These are phyloP conservation scores for Trogon melanurus DNA, from an alignment of 2,113 vertebrate species.

Conservation along the genomic window DNA sequence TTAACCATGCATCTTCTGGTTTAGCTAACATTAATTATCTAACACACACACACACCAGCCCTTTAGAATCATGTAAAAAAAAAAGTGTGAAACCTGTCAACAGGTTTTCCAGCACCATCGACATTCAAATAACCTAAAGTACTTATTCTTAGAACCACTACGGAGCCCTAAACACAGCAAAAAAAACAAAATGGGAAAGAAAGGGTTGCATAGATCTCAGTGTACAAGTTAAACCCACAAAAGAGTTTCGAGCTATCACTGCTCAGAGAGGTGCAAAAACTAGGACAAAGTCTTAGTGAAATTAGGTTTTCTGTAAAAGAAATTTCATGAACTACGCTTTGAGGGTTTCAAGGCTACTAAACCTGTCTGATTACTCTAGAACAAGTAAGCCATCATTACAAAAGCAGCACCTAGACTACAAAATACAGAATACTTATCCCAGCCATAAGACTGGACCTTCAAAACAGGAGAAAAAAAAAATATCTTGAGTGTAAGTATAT, in stretches of 20 bases:
- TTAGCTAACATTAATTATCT: not conserved
- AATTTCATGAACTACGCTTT: not conserved
- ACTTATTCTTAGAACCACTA: not conserved
- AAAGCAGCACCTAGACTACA: not conserved
- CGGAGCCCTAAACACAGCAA: not conserved
- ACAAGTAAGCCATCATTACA: not conserved
- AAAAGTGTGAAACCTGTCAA: not conserved
- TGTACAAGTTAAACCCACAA: not conserved
- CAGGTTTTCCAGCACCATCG: not conserved
- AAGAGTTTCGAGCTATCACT: not conserved
- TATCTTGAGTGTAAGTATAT: not conserved
- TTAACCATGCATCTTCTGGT: not conserved
- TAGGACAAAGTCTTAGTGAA: not conserved
- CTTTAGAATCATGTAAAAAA: not conserved
- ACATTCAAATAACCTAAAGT: not conserved
- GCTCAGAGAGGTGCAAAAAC: not conserved
- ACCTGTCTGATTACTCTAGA: not conserved
- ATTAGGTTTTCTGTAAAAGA: constrained; percentile 6
- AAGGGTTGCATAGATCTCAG: not conserved
- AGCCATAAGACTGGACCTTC: not conserved
- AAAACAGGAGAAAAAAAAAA: not conserved
- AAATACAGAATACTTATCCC: not conserved
- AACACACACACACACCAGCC: accelerated
- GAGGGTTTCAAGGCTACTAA: not conserved
- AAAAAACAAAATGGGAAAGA: not conserved